Base-by-base conservation (phyloP, 2,113 vertebrate genomes). In the Tiliqua scincoides region DNA sequence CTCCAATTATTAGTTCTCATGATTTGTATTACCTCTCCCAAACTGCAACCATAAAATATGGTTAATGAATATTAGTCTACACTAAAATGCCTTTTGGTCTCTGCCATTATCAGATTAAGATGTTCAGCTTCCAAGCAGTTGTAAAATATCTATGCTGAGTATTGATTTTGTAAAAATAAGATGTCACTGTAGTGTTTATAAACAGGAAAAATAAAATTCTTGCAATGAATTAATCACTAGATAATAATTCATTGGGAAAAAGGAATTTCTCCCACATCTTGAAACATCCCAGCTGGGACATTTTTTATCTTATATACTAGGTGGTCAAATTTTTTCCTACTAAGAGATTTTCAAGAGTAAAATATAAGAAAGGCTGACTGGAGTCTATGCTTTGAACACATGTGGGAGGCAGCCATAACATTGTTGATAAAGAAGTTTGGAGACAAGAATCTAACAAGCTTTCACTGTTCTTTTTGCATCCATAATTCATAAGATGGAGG, bases 121-220 rank as follows among this genome's bases (percentile, higher is more conserved):
- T 35, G 3, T 48, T 84, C 74, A 86, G 12, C 82, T 84, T 88
- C 52, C 77, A 80, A 87, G 23, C 52, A 61, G 0, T 84, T 93
- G 89, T 86, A 80, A 54, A 92, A 72, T 25, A 0, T 35, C 43
- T 81, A 35, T 30, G 63, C 11, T 84, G 65, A 67, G 12, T 89
- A 77, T 48, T 86, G 32, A 1, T 89, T 78, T 83, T 65, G 27
- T 15, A 57, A 6, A 85, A 72, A 7, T 70, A 23, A 8, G 93
- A 88, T 84, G 6, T 2, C 7, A 75, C 79, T 88, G 54, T 48
- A 90, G 61, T 3, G 85, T n/a, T n/a, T 88, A 43, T 70, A 86
- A 80, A 54, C 54, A 91, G 43, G n/a, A 65, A 37, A 93, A 94
- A 93, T 81, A 11, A 65, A 75, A 85, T 90, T 92, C 61, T 59